phyloP scores from a whole-genome alignment of 92 coral and sea anemone species.

The Porites cylindrica region DNA sequence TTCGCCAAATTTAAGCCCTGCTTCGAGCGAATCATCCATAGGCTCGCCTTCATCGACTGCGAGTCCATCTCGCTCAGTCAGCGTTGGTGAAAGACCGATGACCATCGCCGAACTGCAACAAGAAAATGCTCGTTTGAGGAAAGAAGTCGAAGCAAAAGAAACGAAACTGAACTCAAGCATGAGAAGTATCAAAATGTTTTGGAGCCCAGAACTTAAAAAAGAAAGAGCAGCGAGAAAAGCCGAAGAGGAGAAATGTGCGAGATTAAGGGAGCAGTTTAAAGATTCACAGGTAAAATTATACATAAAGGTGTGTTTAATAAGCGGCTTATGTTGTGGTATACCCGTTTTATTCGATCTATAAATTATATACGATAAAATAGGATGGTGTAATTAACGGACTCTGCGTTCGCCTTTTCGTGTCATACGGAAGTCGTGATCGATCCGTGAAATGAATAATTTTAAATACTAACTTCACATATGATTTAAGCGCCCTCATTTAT shows the following conservation, averaged over 20 bases:
- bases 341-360: not conserved
- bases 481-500: not conserved
- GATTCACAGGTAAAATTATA: constrained; percentile 88
- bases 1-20: constrained; percentile 60
- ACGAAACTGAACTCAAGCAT: constrained; percentile 95
- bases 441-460: not conserved
- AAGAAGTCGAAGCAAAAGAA: constrained; percentile 96
- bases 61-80: constrained; percentile 3
- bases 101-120: constrained; percentile 77
- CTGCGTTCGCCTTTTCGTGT: constrained; percentile 1
- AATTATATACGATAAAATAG: not conserved
- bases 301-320: not conserved
- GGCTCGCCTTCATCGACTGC: constrained; percentile 34
- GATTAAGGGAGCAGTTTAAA: constrained; percentile 87
- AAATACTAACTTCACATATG: not conserved
- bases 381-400: not conserved
- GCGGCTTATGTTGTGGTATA: not conserved
- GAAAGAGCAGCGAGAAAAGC: constrained; percentile 95
- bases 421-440: constrained; percentile 13
- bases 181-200: constrained; percentile 97
- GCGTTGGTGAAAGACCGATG: constrained; percentile 50
- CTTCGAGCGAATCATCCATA: constrained; percentile 49
- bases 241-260: constrained; percentile 83
- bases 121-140: constrained; percentile 89
- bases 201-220: constrained; percentile 99